Percentiles rank a stretch among this genome's conserved stretches.
Evolutionary conservation across 2,113 vertebrate genomes (phyloP).

Genomic region (Nibea coibor): DNA sequence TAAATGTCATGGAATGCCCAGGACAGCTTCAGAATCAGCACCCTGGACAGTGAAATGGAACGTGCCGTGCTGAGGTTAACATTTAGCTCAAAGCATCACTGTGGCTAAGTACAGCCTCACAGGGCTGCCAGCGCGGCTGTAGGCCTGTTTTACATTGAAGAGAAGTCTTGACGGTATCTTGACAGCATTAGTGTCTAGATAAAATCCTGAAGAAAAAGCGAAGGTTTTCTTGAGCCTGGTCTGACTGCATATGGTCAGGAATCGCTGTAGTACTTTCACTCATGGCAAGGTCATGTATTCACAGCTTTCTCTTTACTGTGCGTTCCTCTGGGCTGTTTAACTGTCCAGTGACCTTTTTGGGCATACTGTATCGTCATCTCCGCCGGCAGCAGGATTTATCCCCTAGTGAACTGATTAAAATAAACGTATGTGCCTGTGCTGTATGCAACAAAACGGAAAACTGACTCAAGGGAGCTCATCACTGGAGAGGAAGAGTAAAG

Average conservation of each 20-base stretch:
- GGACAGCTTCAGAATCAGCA: not conserved
- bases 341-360: slow-evolving; percentile 61
- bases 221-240: not conserved
- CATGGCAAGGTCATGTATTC: slow-evolving; percentile 32
- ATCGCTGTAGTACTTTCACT: slow-evolving; percentile 16
- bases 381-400: slow-evolving; percentile 40
- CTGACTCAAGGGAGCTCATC: slow-evolving; percentile 73
- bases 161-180: not conserved
- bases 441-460: slow-evolving; percentile 66
- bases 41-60: not conserved
- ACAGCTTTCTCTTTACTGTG: slow-evolving; percentile 12
- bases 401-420: slow-evolving; percentile 73
- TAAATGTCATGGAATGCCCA: not conserved
- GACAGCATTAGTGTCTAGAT: too few relatives aligned
- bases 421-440: slow-evolving; percentile 62
- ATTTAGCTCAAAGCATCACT: not conserved
- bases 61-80: not conserved
- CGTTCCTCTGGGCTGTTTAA: slow-evolving; percentile 61
- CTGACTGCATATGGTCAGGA: not conserved
- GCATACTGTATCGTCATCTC: slow-evolving; percentile 33
- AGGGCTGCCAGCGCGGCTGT: not conserved
- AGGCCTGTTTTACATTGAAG: not conserved
- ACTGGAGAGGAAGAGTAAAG: slow-evolving; percentile 73
- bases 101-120: not conserved
- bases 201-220: not conserved